Percentiles rank a stretch among this genome's conserved stretches.
These are phyloP conservation scores for Ictalurus punctatus DNA, from an alignment of 2,113 vertebrate genomes.

Conservation along the genomic window DNA sequence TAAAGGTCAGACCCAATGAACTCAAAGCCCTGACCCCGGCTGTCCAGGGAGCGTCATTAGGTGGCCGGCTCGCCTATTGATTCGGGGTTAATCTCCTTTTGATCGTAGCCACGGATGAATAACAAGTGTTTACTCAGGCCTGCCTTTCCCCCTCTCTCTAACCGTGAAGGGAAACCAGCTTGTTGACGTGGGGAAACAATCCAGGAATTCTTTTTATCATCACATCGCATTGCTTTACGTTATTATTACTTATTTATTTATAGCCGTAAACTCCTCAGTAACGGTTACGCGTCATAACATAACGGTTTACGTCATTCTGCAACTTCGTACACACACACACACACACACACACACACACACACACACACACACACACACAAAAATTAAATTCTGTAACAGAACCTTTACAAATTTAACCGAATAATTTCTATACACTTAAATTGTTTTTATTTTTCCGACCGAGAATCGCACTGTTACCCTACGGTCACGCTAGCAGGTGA, in stretches of 20 bases:
- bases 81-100: conserved; percentile 57
- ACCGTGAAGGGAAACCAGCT: neutral
- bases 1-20: conserved; percentile 58
- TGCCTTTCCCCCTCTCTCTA: conserved; percentile 23
- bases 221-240: too few species aligned
- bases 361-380: too few species aligned
- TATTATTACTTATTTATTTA: neutral
- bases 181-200: neutral
- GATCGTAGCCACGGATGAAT: conserved; percentile 53
- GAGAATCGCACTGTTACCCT: neutral
- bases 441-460: neutral
- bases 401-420: neutral
- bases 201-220: neutral
- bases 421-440: neutral
- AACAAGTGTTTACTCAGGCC: conserved; percentile 52
- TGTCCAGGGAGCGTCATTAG: conserved; percentile 60
- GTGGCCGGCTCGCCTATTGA: conserved; percentile 61
- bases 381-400: neutral
- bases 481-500: neutral
- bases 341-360: too few species aligned
- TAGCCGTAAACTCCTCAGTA: neutral
- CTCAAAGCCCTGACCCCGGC: conserved; percentile 48
- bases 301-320: neutral
- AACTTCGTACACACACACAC: neutral
- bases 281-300: neutral